Percentiles rank a stretch among this genome's conserved stretches.
Evolutionary conservation across 2,113 vertebrate species (phyloP).

Genomic region (Hemicordylus capensis): DNA sequence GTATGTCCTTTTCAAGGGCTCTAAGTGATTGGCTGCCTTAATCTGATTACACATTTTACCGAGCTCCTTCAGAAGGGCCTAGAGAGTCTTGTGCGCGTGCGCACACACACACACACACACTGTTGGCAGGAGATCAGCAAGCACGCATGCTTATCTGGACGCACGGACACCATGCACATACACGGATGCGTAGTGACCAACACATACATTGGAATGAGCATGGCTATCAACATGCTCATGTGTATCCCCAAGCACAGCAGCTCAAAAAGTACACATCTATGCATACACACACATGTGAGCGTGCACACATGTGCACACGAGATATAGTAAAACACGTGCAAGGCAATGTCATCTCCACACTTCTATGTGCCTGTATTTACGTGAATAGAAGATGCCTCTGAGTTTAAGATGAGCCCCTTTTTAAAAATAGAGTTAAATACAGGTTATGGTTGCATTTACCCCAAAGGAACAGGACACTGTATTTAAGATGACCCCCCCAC

Average conservation of each 20-base stretch:
- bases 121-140: not conserved
- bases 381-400: too few relatives aligned
- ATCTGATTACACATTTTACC: slow-evolving; percentile 97
- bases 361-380: too few relatives aligned
- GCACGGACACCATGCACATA: slow-evolving; percentile 21
- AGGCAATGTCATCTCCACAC: not conserved
- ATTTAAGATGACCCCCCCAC: too few relatives aligned
- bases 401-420: too few relatives aligned
- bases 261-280: accelerated
- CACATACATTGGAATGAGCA: accelerated
- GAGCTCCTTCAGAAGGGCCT: slow-evolving; percentile 76
- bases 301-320: not conserved
- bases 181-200: not conserved
- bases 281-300: not conserved
- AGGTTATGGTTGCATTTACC: too few relatives aligned
- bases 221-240: accelerated
- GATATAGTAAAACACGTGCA: not conserved
- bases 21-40: slow-evolving; percentile 86
- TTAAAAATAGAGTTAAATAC: too few relatives aligned
- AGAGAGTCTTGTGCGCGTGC: slow-evolving; percentile 74
- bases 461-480: too few relatives aligned
- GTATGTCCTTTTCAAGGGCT: slow-evolving; percentile 82
- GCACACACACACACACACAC: slow-evolving; percentile 17
- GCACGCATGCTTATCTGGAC: not conserved
- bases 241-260: too few relatives aligned